Percentiles rank a stretch among this genome's conserved stretches.
These are phyloP conservation scores for Cossypha dichroa DNA, from an alignment of 2,797 vertebrate species.

Conservation along the genomic window DNA sequence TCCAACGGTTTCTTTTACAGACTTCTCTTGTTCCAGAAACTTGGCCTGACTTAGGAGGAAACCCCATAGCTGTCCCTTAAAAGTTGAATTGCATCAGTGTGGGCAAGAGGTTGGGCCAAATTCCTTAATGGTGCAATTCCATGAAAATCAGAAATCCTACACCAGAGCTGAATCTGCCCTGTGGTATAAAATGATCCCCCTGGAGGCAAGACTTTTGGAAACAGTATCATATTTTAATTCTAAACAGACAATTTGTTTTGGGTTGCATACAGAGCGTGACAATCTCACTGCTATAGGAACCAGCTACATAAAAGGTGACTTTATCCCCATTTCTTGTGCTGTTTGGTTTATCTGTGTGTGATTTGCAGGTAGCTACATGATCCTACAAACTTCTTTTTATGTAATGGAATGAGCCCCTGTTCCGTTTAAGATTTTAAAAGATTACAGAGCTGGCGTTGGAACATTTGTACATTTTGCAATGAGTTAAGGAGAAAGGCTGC, in stretches of 20 bases:
- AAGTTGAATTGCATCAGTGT: slow-evolving; percentile 71
- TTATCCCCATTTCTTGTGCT: not conserved
- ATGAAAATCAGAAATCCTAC: slow-evolving; percentile 57
- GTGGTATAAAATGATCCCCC: slow-evolving; percentile 66
- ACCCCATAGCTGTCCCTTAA: slow-evolving; percentile 72
- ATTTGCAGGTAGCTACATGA: slow-evolving; percentile 52
- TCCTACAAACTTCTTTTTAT: slow-evolving; percentile 1
- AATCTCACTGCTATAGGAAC: slow-evolving; percentile 48
- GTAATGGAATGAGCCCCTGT: not conserved
- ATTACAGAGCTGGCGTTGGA: slow-evolving; percentile 6
- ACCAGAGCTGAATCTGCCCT: slow-evolving; percentile 30
- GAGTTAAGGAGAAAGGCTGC: not conserved
- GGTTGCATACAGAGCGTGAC: slow-evolving; percentile 61
- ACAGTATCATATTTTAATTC: slow-evolving; percentile 70
- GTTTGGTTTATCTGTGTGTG: not conserved
- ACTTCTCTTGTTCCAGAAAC: slow-evolving; percentile 71
- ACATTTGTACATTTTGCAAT: slow-evolving; percentile 22
- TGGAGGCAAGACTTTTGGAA: slow-evolving; percentile 71
- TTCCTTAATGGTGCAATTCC: slow-evolving; percentile 45
- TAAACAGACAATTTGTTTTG: slow-evolving; percentile 77
- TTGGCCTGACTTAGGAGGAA: slow-evolving; percentile 75
- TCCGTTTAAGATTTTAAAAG: slow-evolving; percentile 24
- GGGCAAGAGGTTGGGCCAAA: slow-evolving; percentile 63
- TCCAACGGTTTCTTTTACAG: slow-evolving; percentile 61
- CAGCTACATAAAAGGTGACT: slow-evolving; percentile 52